Evolutionary conservation across 1,140 invertebrate genomes (phyloP), one percentile per base, ranked within the genome.

Genomic region (Cardiocondyla obscurior): DNA sequence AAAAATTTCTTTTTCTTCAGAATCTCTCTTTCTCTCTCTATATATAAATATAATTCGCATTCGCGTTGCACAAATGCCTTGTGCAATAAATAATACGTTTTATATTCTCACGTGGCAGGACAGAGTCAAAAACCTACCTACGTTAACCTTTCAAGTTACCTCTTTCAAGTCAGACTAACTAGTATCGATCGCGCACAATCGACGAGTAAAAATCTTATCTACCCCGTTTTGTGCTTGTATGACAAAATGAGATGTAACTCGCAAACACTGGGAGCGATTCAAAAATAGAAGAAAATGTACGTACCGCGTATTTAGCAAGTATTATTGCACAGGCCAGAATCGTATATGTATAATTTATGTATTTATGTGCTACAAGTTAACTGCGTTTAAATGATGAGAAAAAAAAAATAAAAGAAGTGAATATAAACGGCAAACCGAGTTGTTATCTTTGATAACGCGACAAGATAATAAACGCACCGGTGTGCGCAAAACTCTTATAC

Each of bases 381-480:
- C 6, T 10, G 8, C 1, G 7, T 33, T 51, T 25, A 10, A 14
- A 19, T 7, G 14, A 28, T 14, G 44, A 67, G 25, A 19, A 39
- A 36, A 14, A 30, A 39, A 28, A 42, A 14, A n/a, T 14, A 39
- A 36, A 14, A 30, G 30, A 28, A 42, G 8, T 6, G 8, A 36
- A 55, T 30, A 22, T n/a, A 8, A 3, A 46, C 22, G 39, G 7
- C 10, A n/a, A 57, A 72, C 33, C 10, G 36, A 7, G 70, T 0
- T 16, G 58, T 88, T 88, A 88, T 88, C 86, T 7, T 28, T 16
- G 86, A 88, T 87, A 88, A 88, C 64, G 39, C 51, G n/a, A 19
- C 1, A 4, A 39, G 85, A 87, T 86, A 87, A 81, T n/a, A 30
- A 87, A 81, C n/a, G 25, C 16, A 44, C 44, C 46, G 22, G 10